Conservation (phyloP, 2,797 vertebrate species). For the Enteromius radiatus region DNA sequence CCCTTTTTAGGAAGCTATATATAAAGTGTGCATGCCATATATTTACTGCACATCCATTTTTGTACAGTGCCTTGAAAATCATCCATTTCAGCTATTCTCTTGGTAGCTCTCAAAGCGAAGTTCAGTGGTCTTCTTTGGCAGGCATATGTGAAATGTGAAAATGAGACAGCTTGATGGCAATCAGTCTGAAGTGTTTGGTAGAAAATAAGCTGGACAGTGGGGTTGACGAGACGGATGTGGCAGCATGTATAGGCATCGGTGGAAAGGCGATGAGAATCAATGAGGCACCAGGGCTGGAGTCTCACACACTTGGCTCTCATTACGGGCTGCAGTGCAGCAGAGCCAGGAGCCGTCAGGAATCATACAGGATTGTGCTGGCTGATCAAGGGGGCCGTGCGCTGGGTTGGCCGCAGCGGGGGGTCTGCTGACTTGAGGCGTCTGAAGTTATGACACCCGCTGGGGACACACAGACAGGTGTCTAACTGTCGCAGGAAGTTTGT, state of each 20-base stretch:
- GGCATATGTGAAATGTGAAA: conserved; percentile 35
- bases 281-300: conserved; percentile 22
- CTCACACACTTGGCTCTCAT: conserved; percentile 31
- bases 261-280: conserved; percentile 26
- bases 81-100: not conserved
- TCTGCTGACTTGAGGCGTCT: conserved; percentile 60
- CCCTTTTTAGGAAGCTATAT: not conserved
- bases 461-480: conserved; percentile 63
- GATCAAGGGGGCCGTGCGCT: conserved; percentile 64
- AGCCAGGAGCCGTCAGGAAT: conserved; percentile 36
- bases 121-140: conserved; percentile 7
- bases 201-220: conserved; percentile 20
- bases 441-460: conserved; percentile 70
- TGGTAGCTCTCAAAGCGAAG: not conserved
- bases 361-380: conserved; percentile 51
- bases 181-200: conserved; percentile 33
- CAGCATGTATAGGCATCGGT: conserved; percentile 25
- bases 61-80: not conserved
- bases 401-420: conserved; percentile 66
- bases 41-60: not conserved
- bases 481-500: conserved; percentile 59
- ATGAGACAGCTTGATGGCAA: conserved; percentile 37
- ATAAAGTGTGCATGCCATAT: conserved; percentile 14
- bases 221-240: conserved; percentile 23
- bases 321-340: conserved; percentile 23